Evolutionary conservation across 2,113 vertebrate species (phyloP).

Genomic region (Daboia siamensis): DNA sequence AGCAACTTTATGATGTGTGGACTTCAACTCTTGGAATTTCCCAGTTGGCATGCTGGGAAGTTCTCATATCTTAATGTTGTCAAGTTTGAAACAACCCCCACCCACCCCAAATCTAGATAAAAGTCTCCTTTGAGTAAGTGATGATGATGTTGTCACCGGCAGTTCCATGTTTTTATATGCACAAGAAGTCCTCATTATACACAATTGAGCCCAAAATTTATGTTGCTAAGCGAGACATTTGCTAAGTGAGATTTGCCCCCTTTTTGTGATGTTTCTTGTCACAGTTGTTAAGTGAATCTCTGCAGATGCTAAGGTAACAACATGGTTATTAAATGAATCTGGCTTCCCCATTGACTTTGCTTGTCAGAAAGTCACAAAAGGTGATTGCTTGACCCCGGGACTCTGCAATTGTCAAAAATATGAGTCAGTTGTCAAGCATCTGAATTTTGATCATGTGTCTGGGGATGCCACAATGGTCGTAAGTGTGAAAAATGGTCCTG

Average conservation of each 20-base stretch:
- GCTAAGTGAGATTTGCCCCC: background rate
- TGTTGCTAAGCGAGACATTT: background rate
- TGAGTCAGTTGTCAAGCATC: background rate
- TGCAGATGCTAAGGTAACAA: background rate
- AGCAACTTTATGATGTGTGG: background rate
- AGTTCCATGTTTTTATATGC: background rate
- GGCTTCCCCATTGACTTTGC: background rate
- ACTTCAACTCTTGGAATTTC: background rate
- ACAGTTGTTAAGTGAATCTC: background rate
- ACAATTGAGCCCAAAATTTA: background rate
- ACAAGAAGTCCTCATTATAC: background rate
- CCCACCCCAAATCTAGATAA: background rate
- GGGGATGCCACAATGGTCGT: fast-evolving
- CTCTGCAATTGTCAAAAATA: background rate
- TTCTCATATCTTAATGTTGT: background rate
- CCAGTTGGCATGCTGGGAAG: background rate
- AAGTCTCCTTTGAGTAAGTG: background rate
- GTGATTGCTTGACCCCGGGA: background rate
- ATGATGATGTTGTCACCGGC: background rate
- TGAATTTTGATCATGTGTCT: background rate
- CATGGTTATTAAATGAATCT: background rate
- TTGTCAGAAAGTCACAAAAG: background rate
- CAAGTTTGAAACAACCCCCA: background rate
- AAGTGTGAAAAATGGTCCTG: background rate
- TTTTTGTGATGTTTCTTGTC: background rate